These are phyloP conservation scores for Himalopsyche tibetana DNA, from an alignment of 2,888 invertebrate species.

Conservation along the genomic window DNA sequence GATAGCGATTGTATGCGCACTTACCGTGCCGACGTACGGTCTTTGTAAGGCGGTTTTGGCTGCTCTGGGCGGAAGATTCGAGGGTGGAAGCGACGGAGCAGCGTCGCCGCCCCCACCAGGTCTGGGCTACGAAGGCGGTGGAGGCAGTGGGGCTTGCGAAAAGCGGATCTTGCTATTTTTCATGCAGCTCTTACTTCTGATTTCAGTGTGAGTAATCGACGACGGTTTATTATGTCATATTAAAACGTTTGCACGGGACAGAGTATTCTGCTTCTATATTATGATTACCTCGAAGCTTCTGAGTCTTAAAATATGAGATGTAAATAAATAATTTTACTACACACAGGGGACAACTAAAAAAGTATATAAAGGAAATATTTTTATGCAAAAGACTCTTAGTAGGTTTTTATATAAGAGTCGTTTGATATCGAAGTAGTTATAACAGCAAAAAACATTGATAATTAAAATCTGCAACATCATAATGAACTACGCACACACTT, in stretches of 20 bases:
- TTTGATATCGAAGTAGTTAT: no score
- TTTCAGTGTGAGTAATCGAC: constrained; percentile 72
- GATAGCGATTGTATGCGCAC: constrained; percentile 79
- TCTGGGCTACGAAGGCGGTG: constrained; percentile 68
- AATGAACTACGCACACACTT: no score
- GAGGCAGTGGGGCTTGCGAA: constrained; percentile 72
- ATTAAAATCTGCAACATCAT: no score
- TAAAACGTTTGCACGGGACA: neutral
- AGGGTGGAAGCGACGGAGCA: constrained; percentile 53
- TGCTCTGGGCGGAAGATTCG: constrained; percentile 68
- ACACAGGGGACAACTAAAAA: no score
- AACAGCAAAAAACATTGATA: no score
- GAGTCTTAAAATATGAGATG: no score
- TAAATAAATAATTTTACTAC: no score
- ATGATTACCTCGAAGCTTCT: no score
- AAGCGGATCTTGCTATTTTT: constrained; percentile 70
- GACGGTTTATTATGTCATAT: constrained; percentile 39
- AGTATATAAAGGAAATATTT: no score
- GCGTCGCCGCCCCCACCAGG: constrained; percentile 68
- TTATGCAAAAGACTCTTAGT: no score
- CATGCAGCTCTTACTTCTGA: constrained; percentile 72
- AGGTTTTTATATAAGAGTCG: no score
- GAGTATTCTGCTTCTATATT: no score
- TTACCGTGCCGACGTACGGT: constrained; percentile 79
- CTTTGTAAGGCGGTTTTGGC: constrained; percentile 77